phyloP scores from a whole-genome alignment of 2,113 vertebrate species.

The Trogon melanurus region DNA sequence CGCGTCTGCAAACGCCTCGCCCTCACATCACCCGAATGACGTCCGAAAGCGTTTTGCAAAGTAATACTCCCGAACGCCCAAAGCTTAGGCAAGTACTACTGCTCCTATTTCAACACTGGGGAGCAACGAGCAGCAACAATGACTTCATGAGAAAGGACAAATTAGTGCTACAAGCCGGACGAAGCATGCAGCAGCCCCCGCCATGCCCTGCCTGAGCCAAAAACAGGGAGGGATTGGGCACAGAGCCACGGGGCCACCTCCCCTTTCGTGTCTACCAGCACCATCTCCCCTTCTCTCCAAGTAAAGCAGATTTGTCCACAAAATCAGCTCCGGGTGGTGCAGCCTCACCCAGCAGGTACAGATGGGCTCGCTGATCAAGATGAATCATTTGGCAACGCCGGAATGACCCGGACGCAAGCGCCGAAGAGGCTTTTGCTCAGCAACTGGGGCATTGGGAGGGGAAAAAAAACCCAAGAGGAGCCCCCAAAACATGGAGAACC shows the following conservation, averaged over 20 bases:
- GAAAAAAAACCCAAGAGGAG: background rate
- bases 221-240: background rate
- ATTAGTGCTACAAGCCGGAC: accelerated
- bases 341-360: slow-evolving; percentile 65
- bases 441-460: accelerated
- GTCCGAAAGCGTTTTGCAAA: background rate
- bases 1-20: background rate
- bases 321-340: slow-evolving; percentile 8
- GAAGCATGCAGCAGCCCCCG: background rate
- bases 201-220: background rate
- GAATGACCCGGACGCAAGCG: background rate
- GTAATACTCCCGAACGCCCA: background rate
- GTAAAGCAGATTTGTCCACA: slow-evolving; percentile 50
- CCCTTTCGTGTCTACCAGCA: background rate
- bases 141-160: background rate
- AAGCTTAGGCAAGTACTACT: background rate
- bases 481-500: background rate
- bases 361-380: slow-evolving; percentile 58
- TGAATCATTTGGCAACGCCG: slow-evolving; percentile 49
- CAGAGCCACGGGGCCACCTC: background rate
- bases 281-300: slow-evolving; percentile 19
- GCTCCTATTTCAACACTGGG: background rate
- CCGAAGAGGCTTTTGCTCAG: background rate
- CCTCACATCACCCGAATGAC: background rate
- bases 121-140: background rate